These are phyloP conservation scores for Scrobipalpa atriplicella DNA, from an alignment of 2,888 invertebrate genomes.

Conservation along the genomic window DNA sequence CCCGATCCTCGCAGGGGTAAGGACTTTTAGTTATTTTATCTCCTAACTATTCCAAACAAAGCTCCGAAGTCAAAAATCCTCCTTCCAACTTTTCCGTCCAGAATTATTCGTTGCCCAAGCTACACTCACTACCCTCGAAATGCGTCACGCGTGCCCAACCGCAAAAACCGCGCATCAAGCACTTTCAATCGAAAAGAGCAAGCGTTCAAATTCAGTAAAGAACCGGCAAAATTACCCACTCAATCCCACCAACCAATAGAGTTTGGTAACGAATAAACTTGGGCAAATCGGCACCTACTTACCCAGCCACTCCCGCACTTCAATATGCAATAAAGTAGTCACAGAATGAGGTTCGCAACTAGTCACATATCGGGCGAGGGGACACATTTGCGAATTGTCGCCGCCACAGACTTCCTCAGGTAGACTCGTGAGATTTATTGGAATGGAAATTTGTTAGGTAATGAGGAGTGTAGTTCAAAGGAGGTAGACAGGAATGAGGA, in stretches of 20 bases:
- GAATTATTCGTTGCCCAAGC: no score
- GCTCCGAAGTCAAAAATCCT: no score
- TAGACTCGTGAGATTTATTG: slow-evolving; percentile 13
- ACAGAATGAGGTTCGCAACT: slow-evolving; percentile 26
- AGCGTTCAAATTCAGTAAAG: not conserved
- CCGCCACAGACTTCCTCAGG: slow-evolving; percentile 21
- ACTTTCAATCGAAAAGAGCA: not conserved
- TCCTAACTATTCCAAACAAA: no score
- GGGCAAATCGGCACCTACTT: slow-evolving; percentile 28
- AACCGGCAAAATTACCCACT: slow-evolving; percentile 22
- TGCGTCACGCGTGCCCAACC: not conserved
- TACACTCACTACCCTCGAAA: not conserved
- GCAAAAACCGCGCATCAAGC: slow-evolving; percentile 6
- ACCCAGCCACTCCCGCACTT: slow-evolving; percentile 20
- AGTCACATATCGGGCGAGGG: slow-evolving; percentile 22
- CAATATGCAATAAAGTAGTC: slow-evolving; percentile 29
- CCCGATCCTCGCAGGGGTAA: no score
- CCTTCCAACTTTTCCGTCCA: no score
- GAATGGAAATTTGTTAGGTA: slow-evolving; percentile 8
- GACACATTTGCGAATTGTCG: slow-evolving; percentile 31
- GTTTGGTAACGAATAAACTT: slow-evolving; percentile 19
- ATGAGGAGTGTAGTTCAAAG: not conserved
- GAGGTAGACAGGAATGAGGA: not conserved
- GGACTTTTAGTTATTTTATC: no score
- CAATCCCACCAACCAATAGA: slow-evolving; percentile 22